phyloP scores from a whole-genome alignment of 2,888 invertebrate species.

The Pachycephus smyrnensis region DNA sequence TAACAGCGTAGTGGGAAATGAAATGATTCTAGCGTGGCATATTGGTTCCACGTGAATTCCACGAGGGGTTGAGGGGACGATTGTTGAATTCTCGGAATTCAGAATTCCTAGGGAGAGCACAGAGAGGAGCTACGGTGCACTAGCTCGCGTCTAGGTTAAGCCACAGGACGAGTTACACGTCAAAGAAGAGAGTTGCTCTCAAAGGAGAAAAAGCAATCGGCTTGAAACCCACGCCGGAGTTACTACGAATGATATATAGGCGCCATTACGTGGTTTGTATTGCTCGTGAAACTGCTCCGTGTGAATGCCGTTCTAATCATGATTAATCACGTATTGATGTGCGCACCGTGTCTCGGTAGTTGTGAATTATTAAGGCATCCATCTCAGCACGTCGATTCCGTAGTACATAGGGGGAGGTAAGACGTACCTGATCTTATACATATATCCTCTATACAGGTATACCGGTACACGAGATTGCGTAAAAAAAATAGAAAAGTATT shows the following conservation, averaged over 20 bases:
- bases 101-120: no score
- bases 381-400: conserved; percentile 11
- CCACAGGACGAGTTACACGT: not conserved
- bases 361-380: conserved; percentile 24
- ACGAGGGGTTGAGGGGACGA: no score
- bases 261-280: conserved; percentile 17
- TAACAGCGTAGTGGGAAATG: no score
- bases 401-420: not conserved
- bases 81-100: no score
- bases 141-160: no score
- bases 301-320: conserved; percentile 25
- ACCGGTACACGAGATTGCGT: no score
- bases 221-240: conserved; percentile 8
- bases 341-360: conserved; percentile 22
- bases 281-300: conserved; percentile 21
- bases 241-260: conserved; percentile 17
- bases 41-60: no score
- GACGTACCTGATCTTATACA: no score
- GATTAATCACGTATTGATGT: conserved; percentile 24
- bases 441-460: no score
- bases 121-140: not conserved
- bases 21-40: not conserved
- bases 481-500: no score
- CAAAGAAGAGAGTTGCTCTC: not conserved
- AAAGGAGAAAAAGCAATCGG: conserved; percentile 13